Base-by-base conservation (phyloP, 1,140 invertebrate species). In the Eufriesea mexicana region DNA sequence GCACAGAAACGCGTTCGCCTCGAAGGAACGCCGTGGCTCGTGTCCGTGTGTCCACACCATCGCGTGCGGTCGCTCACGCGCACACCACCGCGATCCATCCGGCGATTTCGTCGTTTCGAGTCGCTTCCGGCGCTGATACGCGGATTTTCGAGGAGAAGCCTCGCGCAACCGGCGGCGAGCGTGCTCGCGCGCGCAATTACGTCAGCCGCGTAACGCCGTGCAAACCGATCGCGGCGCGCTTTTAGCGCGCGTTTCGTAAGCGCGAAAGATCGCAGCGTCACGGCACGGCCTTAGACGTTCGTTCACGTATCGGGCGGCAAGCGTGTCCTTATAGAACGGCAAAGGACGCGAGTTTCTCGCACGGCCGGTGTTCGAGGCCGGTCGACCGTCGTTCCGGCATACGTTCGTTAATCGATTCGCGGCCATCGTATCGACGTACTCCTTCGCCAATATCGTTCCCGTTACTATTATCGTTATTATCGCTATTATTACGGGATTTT, bases 281-380 rank as follows among this genome's bases (percentile, higher is more conserved):
- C 9, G 74, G 16, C 45, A 28, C 54, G 67, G 42, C 77, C 66
- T 79, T 79, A 79, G 45, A 49, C 71, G 49, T 35, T 62, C 47
- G 57, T 45, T 42, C 51, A 35, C 54, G 77, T 68, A 70, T 49
- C 54, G 1, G 14, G 7, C 45, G 25, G 28, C 77, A 55, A 79
- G 25, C 66, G 71, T 66, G 78, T 77, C 78, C 84, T 68, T 81
- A 68, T 72, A 73, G 51, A 55, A 42, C 42, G 67, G 42, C 54
- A 86, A 86, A 86, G 84, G 79, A 86, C 85, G 84, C 68, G 74
- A 83, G 79, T 86, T 86, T 86, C 84, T 78, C 85, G 85, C 61
- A 62, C 71, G 71, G 42, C 10, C 54, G 28, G 14, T 64, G 82
- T 85, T 86, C 79, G 78, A 86, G 84, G 84, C 61, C 79, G 84